Conservation (phyloP, 1,140 invertebrate species). For the Gryon sp. region DNA sequence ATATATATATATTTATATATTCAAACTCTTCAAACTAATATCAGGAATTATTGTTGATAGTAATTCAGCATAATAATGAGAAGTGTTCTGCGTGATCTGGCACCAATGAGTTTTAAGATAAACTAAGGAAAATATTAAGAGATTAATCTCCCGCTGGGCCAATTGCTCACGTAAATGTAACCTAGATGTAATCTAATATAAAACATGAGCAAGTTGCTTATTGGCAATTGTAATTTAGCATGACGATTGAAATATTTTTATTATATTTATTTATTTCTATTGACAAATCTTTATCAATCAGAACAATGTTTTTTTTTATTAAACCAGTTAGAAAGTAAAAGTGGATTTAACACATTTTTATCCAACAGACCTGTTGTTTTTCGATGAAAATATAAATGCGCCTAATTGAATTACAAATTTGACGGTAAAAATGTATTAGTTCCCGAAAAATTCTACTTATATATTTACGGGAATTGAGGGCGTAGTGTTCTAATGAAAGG, state of each 20-base stretch:
- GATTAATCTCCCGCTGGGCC: constrained; percentile 45
- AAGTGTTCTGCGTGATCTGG: background rate
- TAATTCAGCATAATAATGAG: constrained; percentile 33
- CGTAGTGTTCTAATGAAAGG: constrained; percentile 28
- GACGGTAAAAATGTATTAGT: constrained; percentile 41
- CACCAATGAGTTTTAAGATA: constrained; percentile 7
- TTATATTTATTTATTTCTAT: constrained; percentile 1
- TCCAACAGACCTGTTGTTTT: background rate
- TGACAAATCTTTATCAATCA: constrained; percentile 8
- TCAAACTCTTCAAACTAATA: too few species aligned
- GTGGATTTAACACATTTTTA: background rate
- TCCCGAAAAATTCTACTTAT: constrained; percentile 28
- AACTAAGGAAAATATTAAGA: constrained; percentile 24
- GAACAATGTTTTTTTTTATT: background rate
- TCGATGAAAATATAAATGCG: background rate
- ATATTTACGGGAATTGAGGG: constrained; percentile 39
- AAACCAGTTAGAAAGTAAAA: constrained; percentile 25
- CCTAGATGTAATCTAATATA: constrained; percentile 47
- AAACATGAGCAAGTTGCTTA: constrained; percentile 27
- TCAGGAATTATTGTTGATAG: constrained; percentile 12
- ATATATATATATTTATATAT: too few species aligned
- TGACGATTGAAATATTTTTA: background rate
- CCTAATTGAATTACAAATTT: constrained; percentile 37
- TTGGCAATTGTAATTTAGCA: constrained; percentile 11
- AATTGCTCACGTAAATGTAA: constrained; percentile 25